Evolutionary conservation across 2,888 invertebrate species (phyloP), one percentile per base, ranked within the genome.

Genomic region (Cabera pusaria): DNA sequence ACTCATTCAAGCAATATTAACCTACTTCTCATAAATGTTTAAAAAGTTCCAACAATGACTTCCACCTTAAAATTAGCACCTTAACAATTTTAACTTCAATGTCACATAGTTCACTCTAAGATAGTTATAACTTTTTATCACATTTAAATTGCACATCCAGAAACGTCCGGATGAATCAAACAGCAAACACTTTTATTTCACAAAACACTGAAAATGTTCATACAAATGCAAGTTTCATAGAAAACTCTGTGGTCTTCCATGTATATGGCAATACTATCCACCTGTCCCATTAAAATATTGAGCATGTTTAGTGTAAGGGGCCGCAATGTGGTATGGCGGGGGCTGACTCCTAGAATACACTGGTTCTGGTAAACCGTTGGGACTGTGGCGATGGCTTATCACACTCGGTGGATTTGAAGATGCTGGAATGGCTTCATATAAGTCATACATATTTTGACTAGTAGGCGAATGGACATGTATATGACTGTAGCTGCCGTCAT

Each of bases 251-350:
- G 53, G 61, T 62, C 60, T 72, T 60, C 68, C 57, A 32, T 59
- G 53, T 43, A 50, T 53, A 22, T 43, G 55, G 60, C 51, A 56
- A 56, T 69, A 75, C 72, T 87, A 88, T 82, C 87, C 87, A 53
- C 88, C 87, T 25, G 86, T 83, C 29, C 88, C 88, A 64, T 90
- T 90, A 58, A 92, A 93, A 63, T 91, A 91, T 66, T 92, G 91
- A 49, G 94, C 94, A 64, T 95, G 95, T 87, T 95, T 95, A 6
- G 96, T 95, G 65, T 93, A 95, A 1, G 93, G 93, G 10, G 95
- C 95, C 12, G 95, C 96, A 63, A 96, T 94, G 62, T 96, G 95
- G 80, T 96, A 96, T 0, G 96, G 96, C 1, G 96, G 96, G 6
- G 96, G 96, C 60, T 92, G 87, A 24, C 80, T 81, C 44, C 89